Conservation (phyloP, 2,888 invertebrate genomes). For the Octonoba sinensis region DNA sequence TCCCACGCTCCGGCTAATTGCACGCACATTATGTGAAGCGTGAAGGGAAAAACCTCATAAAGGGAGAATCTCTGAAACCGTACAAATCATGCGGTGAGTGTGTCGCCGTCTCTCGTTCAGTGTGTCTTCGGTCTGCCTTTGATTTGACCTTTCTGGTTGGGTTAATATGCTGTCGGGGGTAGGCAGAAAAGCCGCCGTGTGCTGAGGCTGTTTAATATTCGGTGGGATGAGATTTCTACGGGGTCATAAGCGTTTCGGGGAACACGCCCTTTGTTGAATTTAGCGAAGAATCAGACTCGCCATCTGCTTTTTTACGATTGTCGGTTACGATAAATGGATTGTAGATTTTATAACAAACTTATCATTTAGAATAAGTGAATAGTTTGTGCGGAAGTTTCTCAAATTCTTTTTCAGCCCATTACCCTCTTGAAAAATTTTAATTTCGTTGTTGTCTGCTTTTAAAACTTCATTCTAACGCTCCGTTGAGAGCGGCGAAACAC, state of each 20-base stretch:
- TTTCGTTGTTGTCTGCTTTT: too few species aligned
- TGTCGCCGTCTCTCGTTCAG: background rate
- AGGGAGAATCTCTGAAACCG: background rate
- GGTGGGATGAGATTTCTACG: conserved; percentile 18
- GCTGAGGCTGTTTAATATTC: conserved; percentile 31
- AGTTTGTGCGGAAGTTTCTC: too few species aligned
- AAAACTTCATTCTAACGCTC: too few species aligned
- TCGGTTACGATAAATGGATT: too few species aligned
- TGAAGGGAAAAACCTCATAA: background rate
- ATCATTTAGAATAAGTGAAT: too few species aligned
- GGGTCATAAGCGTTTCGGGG: conserved; percentile 34
- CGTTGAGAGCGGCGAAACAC: too few species aligned
- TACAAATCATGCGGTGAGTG: too few species aligned
- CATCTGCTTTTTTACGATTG: too few species aligned
- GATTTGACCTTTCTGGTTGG: conserved; percentile 53
- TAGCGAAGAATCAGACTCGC: too few species aligned
- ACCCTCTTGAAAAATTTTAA: background rate
- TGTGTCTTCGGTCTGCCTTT: conserved; percentile 16
- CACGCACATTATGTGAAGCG: background rate
- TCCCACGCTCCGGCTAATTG: conserved; percentile 6
- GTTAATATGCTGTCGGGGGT: background rate
- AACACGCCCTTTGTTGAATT: conserved; percentile 30
- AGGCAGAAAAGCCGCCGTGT: background rate
- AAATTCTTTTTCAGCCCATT: background rate
- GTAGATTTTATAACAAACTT: too few species aligned